phyloP scores from a whole-genome alignment of 2,888 invertebrate species.

The Lepidocyrtinus sp. region DNA sequence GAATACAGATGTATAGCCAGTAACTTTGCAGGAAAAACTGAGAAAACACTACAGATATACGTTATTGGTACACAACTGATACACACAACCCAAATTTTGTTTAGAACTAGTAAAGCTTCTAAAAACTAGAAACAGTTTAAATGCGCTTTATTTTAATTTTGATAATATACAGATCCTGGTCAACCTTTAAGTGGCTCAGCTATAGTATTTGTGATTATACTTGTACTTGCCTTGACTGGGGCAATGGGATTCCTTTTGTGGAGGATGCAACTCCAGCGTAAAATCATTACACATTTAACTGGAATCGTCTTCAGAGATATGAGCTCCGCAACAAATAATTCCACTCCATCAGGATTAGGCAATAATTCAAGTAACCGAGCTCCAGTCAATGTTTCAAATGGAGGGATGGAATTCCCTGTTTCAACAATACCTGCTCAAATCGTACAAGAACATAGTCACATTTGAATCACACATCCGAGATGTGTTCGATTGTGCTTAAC shows the following conservation, averaged over 20 bases:
- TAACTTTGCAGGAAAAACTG: conserved; percentile 64
- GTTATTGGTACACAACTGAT: conserved; percentile 54
- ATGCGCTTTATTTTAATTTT: neutral
- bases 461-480: too few relatives aligned
- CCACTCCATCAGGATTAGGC: neutral
- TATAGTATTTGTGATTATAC: conserved; percentile 42
- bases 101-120: neutral
- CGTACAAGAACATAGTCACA: conserved; percentile 40
- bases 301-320: conserved; percentile 69
- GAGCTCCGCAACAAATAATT: neutral
- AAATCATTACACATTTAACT: conserved; percentile 68
- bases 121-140: neutral
- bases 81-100: neutral
- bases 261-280: conserved; percentile 68
- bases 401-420: conserved; percentile 36
- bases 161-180: conserved; percentile 47
- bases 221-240: conserved; percentile 43
- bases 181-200: conserved; percentile 45
- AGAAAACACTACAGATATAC: conserved; percentile 57
- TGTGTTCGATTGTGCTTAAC: too few relatives aligned
- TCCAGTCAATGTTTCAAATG: conserved; percentile 28
- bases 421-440: conserved; percentile 13
- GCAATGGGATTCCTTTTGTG: conserved; percentile 64
- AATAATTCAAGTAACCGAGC: conserved; percentile 14
- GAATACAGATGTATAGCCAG: conserved; percentile 66